Evolutionary conservation across 2,888 invertebrate species (phyloP), one percentile per base, ranked within the genome.

Genomic region (Blastobasis lacticolella): DNA sequence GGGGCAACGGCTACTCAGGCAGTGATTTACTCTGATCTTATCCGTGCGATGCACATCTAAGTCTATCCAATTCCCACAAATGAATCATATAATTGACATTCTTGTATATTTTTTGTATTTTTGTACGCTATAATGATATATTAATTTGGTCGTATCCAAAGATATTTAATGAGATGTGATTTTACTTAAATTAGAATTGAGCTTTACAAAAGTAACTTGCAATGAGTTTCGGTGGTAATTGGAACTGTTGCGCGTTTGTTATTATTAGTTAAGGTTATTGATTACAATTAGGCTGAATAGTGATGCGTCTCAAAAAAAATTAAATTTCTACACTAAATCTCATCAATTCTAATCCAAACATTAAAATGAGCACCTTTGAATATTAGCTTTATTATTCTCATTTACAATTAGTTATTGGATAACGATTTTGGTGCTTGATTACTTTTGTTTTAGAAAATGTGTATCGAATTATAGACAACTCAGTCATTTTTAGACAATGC

Each of bases 81-180:
- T 61, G 66, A 67, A 67, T 66, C 58, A 64, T 71, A 72, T 69
- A 23, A 23, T 74, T 66, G 66, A 72, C 73, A 69, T 77, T 77
- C 73, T 75, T 83, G 81, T 85, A 81, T 81, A 80, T 78, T 83
- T 80, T 83, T 86, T 83, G 78, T 84, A 86, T 82, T 85, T 86
- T 84, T 85, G 81, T 87, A 85, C 70, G 81, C 79, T 83, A 75
- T 77, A 75, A 74, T 80, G 51, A 53, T 56, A 56, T 50, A 53
- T 86, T 85, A 77, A 80, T 84, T 88, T 84, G 86, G 86, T 85
- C 78, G 73, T 76, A 81, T 75, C 87, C 87, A 87, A 88, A 88
- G 87, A 88, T 88, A 85, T 87, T 86, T 86, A 85, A 84, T 73
- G 71, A 81, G 70, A 85, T 86, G 86, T 87, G 87, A 86, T 85